phyloP scores from a whole-genome alignment of 1,140 invertebrate species.

The Solenopsis fugax region DNA sequence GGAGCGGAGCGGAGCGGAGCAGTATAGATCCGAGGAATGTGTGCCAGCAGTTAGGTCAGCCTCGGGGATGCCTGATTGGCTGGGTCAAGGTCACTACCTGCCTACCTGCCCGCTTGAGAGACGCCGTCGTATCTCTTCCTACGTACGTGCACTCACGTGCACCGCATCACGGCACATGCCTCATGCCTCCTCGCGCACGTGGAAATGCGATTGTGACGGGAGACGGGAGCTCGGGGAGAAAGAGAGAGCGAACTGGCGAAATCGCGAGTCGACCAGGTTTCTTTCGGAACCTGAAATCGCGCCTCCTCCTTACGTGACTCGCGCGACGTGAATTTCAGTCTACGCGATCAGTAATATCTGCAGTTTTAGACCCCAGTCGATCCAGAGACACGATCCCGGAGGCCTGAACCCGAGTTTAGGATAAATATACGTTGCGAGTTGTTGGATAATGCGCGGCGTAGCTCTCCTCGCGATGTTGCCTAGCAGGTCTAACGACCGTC shows the following conservation, averaged over 20 bases:
- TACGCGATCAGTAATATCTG: conserved; percentile 15
- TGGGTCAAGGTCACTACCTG: conserved; percentile 79
- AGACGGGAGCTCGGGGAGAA: neutral
- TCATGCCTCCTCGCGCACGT: neutral
- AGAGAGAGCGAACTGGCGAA: conserved; percentile 28
- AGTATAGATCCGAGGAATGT: conserved; percentile 75
- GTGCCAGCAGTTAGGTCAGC: conserved; percentile 79
- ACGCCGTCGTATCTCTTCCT: conserved; percentile 48
- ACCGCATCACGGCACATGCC: neutral
- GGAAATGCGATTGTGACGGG: conserved; percentile 12
- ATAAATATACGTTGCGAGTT: conserved; percentile 46
- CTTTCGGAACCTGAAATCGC: conserved; percentile 5
- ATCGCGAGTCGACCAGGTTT: conserved; percentile 29
- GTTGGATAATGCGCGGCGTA: conserved; percentile 24
- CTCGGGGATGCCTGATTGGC: conserved; percentile 76
- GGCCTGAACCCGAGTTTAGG: conserved; percentile 13
- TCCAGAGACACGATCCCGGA: conserved; percentile 25
- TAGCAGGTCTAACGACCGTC: conserved; percentile 39
- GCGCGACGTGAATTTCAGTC: conserved; percentile 22
- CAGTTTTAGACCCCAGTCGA: neutral
- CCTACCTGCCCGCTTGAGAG: conserved; percentile 36
- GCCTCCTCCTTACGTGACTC: too few relatives aligned
- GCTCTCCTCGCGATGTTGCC: conserved; percentile 7
- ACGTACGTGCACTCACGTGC: conserved; percentile 39
- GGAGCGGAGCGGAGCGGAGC: conserved; percentile 43